Conservation (phyloP, 2,888 invertebrate genomes). For the Malachius bipustulatus region DNA sequence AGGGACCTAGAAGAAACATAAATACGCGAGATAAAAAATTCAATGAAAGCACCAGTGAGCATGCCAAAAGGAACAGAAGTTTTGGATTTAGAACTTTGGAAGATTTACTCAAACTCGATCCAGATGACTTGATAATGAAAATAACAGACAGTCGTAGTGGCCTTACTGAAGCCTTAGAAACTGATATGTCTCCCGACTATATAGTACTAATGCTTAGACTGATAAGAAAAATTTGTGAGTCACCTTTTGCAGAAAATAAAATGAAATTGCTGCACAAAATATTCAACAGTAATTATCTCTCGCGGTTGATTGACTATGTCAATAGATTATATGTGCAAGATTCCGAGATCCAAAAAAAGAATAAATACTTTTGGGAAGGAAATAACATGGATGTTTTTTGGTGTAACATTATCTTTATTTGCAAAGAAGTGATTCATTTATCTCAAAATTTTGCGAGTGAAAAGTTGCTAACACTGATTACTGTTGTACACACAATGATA, state of each 20-base stretch:
- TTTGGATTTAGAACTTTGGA: background rate
- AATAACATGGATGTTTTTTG: background rate
- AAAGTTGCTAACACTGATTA: conserved; percentile 24
- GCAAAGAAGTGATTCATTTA: background rate
- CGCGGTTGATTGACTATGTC: background rate
- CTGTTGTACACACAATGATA: conserved; percentile 20
- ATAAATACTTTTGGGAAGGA: conserved; percentile 2
- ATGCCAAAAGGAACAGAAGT: too few species aligned
- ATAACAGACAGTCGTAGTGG: background rate
- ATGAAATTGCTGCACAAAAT: background rate
- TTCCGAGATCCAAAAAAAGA: background rate
- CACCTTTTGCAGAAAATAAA: background rate
- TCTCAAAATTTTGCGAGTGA: conserved; percentile 26
- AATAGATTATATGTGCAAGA: background rate
- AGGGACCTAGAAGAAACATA: too few species aligned
- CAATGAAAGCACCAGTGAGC: too few species aligned
- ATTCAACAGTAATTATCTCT: background rate
- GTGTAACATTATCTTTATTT: background rate
- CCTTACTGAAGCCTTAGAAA: background rate
- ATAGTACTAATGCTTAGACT: background rate
- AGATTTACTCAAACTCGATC: background rate
- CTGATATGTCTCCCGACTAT: background rate
- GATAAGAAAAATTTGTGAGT: background rate
- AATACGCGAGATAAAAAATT: too few species aligned
- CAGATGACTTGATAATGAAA: background rate